A percentile compares a stretch with the other conserved stretches of the same genome.
Conservation (phyloP, 2,888 invertebrate species). For the Neoascia interrupta region DNA sequence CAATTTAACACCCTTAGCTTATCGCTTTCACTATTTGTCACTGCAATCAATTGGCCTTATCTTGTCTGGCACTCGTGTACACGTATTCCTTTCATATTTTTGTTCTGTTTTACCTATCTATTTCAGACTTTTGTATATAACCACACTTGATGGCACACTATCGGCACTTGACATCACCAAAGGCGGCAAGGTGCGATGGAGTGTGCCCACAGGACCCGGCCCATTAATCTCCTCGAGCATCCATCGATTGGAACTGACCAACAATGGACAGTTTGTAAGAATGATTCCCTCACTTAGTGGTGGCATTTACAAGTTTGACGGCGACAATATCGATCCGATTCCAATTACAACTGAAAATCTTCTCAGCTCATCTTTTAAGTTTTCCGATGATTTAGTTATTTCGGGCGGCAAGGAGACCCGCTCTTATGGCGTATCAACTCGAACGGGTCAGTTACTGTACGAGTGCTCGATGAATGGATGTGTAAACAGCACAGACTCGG, state of each 20-base stretch:
- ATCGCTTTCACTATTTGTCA: too few relatives aligned
- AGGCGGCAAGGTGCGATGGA: slow-evolving; percentile 88
- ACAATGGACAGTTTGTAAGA: slow-evolving; percentile 91
- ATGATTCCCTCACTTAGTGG: slow-evolving; percentile 97
- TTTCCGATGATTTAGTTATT: slow-evolving; percentile 91
- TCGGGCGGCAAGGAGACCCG: slow-evolving; percentile 93
- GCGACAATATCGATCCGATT: slow-evolving; percentile 90
- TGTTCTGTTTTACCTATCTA: neutral
- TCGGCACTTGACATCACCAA: slow-evolving; percentile 88
- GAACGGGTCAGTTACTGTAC: slow-evolving; percentile 86
- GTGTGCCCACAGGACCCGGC: slow-evolving; percentile 86
- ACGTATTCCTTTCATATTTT: too few relatives aligned
- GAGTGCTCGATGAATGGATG: slow-evolving; percentile 89
- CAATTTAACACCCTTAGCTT: too few relatives aligned
- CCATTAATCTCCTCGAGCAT: slow-evolving; percentile 93
- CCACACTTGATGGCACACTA: slow-evolving; percentile 93
- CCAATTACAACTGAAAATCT: slow-evolving; percentile 93
- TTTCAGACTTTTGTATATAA: slow-evolving; percentile 88
- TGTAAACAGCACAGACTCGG: slow-evolving; percentile 83
- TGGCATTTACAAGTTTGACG: slow-evolving; percentile 94
- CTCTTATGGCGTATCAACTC: slow-evolving; percentile 91
- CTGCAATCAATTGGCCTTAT: too few relatives aligned
- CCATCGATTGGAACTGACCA: slow-evolving; percentile 90
- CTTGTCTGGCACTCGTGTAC: too few relatives aligned
- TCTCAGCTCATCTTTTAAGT: slow-evolving; percentile 91